Evolutionary conservation across 1,140 invertebrate genomes (phyloP).

Genomic region (Apis cerana): DNA sequence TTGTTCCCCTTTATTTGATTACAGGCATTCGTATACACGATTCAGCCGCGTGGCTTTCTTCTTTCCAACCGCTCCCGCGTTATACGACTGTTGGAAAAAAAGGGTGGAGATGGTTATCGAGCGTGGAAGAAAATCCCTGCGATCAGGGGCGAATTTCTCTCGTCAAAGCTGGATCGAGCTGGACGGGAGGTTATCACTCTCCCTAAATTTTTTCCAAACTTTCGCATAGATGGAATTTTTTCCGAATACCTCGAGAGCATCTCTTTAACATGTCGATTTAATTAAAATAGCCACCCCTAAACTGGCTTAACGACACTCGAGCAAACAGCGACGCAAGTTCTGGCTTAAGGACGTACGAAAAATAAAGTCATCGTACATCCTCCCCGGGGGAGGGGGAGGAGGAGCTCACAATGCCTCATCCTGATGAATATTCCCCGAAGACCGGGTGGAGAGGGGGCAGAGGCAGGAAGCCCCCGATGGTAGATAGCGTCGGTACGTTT

Average conservation of each 20-base stretch:
- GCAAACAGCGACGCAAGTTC: background rate
- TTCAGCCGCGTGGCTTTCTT: conserved; percentile 70
- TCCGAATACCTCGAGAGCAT: too few species aligned
- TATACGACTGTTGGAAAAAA: conserved; percentile 6
- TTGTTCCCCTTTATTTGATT: conserved; percentile 81
- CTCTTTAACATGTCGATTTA: background rate
- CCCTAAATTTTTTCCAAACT: background rate
- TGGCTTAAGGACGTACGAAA: background rate
- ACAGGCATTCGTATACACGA: conserved; percentile 79
- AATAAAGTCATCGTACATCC: conserved; percentile 44
- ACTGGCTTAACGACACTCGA: background rate
- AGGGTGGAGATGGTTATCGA: background rate
- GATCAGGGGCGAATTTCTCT: conserved; percentile 36
- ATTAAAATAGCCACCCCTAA: background rate
- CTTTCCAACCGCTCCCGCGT: conserved; percentile 69
- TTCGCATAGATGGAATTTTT: too few species aligned
- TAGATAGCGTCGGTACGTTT: conserved; percentile 74
- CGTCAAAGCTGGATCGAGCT: conserved; percentile 20
- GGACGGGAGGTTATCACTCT: background rate
- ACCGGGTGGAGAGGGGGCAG: conserved; percentile 29
- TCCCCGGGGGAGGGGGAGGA: conserved; percentile 10
- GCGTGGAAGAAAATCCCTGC: conserved; percentile 32
- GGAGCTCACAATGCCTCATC: conserved; percentile 56
- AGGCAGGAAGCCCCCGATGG: conserved; percentile 64
- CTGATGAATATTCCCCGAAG: conserved; percentile 71